Percentiles rank a stretch among this genome's conserved stretches.
Conservation (phyloP, 2,888 invertebrate species). For the Melikaiella ostensackeni region DNA sequence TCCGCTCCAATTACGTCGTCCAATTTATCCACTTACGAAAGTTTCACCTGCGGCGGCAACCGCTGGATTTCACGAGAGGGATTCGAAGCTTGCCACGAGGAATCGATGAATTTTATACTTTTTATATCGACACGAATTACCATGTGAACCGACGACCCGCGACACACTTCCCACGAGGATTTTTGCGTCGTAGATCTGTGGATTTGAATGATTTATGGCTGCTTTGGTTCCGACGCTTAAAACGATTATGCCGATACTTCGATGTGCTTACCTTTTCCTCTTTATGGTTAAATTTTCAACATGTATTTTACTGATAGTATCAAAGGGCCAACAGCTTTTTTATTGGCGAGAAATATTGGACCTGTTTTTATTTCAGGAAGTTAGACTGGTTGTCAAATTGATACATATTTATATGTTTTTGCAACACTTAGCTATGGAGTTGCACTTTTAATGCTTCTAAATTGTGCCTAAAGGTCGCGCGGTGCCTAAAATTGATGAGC, state of each 20-base stretch:
- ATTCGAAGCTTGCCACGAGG: slow-evolving; percentile 41
- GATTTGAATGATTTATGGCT: slow-evolving; percentile 33
- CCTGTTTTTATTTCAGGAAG: background rate
- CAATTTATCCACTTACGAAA: slow-evolving; percentile 65
- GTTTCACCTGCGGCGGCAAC: slow-evolving; percentile 49
- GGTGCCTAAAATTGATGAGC: too few species aligned
- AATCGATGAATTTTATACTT: slow-evolving; percentile 44
- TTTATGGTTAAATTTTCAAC: background rate
- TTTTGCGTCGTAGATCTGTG: slow-evolving; percentile 3
- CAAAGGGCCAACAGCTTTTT: background rate
- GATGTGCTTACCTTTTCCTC: background rate
- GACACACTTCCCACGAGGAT: slow-evolving; percentile 31
- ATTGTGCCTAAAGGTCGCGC: too few species aligned
- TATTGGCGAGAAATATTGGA: background rate
- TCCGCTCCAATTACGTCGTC: slow-evolving; percentile 62
- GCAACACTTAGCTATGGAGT: too few species aligned
- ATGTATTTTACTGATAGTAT: background rate
- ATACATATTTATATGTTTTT: background rate
- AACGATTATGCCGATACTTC: slow-evolving; percentile 16
- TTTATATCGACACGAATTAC: slow-evolving; percentile 44
- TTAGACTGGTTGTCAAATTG: background rate
- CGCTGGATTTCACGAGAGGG: slow-evolving; percentile 54
- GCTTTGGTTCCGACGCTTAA: slow-evolving; percentile 26
- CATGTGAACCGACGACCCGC: slow-evolving; percentile 41
- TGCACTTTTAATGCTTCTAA: too few species aligned